Base-by-base conservation (phyloP, 2,797 vertebrate genomes). In the Dromococcyx pavoninus region DNA sequence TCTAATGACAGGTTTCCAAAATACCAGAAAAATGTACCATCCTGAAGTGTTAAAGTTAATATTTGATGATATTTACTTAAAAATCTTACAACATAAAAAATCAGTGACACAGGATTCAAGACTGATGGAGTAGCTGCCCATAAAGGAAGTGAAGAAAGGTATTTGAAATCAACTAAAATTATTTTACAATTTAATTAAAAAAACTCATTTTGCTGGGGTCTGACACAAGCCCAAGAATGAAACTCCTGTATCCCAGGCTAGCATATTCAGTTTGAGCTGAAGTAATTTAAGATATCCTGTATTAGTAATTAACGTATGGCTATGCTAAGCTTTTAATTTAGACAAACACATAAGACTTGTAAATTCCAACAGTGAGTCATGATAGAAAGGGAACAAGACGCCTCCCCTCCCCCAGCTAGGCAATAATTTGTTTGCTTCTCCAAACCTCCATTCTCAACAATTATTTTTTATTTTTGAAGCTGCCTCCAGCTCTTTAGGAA, bases 281-380 rank as follows among this genome's bases (percentile, higher is more conserved):
- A 74, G 37, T 50, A 72, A 74, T 88, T 73, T 67, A 33, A 93
- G 33, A 65, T 83, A 74, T 41, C 39, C 66, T 87, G 27, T 41
- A 28, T 71, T 54, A 58, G 33, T 81, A 92, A 94, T 82, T 82
- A 82, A 75, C 62, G 51, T 70, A 93, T 51, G 71, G 48, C 75
- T 93, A 92, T 62, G 83, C 4, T 53, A 85, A 89, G 86, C 67
- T 81, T 95, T 95, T 85, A 89, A 94, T 93, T 89, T 51, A 93
- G 74, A 78, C 70, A 92, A 91, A 79, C 64, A 78, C 27, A 18
- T 79, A 84, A 92, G 86, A 96, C 77, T 87, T 81, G 77, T 92
- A 92, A 94, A 90, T 85, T 95, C 74, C 48, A 92, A n/a, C 30
- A 73, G 66, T 84, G 89, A 93, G 46, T 93, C 86, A 94, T 48